Conservation (phyloP, 35 echinoderm and acorn worm genomes). For the Heliocidaris tuberculata region DNA sequence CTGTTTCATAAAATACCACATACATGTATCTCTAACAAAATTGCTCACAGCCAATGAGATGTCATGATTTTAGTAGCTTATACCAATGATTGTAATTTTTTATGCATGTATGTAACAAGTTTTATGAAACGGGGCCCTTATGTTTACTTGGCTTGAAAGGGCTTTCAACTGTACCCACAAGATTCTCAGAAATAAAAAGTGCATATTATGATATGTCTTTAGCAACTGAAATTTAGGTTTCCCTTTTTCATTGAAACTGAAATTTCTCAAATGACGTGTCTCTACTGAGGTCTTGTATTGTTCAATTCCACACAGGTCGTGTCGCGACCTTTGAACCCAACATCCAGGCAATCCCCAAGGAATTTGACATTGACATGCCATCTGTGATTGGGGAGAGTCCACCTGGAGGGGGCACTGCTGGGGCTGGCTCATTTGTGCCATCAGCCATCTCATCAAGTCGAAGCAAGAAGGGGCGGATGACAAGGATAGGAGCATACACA, state of each 20-base stretch:
- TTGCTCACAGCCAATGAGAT: too few relatives aligned
- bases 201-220: too few relatives aligned
- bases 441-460: background rate
- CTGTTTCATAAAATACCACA: background rate
- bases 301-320: conserved; percentile 50
- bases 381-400: conserved; percentile 95
- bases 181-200: too few relatives aligned
- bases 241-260: too few relatives aligned
- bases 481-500: background rate
- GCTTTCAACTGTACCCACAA: too few relatives aligned
- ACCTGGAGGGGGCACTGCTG: conserved; percentile 39
- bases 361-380: conserved; percentile 97
- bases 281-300: background rate
- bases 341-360: conserved; percentile 92
- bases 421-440: conserved; percentile 36
- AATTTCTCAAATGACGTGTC: too few relatives aligned
- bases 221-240: too few relatives aligned
- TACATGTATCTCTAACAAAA: too few relatives aligned
- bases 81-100: too few relatives aligned
- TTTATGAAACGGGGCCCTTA: background rate
- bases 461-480: background rate
- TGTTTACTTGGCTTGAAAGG: too few relatives aligned
- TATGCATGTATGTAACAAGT: background rate
- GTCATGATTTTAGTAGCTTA: too few relatives aligned
- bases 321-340: conserved; percentile 82